Conservation (phyloP, 1,140 invertebrate species). For the Lineus longissimus region DNA sequence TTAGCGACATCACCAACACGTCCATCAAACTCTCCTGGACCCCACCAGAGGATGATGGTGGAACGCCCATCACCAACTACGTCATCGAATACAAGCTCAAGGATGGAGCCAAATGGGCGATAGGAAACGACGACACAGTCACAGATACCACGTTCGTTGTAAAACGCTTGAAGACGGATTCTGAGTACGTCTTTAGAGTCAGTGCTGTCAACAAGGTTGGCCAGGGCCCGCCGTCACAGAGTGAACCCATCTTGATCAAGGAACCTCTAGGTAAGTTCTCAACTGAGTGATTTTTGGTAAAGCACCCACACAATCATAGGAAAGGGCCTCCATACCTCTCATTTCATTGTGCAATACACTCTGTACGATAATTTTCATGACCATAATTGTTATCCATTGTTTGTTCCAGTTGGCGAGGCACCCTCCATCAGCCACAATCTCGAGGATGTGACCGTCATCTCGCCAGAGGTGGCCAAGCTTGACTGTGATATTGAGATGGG, state of each 20-base stretch:
- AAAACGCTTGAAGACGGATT: conserved; percentile 80
- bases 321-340: neutral
- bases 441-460: conserved; percentile 36
- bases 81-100: conserved; percentile 70
- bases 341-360: too few species aligned
- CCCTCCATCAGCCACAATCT: conserved; percentile 43
- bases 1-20: conserved; percentile 84
- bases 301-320: neutral
- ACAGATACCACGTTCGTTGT: conserved; percentile 55
- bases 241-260: conserved; percentile 76
- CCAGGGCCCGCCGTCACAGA: conserved; percentile 79
- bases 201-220: conserved; percentile 97
- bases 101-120: neutral
- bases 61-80: conserved; percentile 88
- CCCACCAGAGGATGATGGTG: conserved; percentile 82
- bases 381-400: neutral
- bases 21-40: conserved; percentile 84
- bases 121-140: conserved; percentile 5
- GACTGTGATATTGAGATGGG: conserved; percentile 47
- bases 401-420: conserved; percentile 38
- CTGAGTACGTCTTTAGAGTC: conserved; percentile 92
- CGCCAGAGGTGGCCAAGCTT: conserved; percentile 43
- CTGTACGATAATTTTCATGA: neutral
- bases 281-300: neutral
- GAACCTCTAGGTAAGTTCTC: conserved; percentile 77